Evolutionary conservation across 2,888 invertebrate genomes (phyloP).

Genomic region (Lordiphosa fenestrarum): DNA sequence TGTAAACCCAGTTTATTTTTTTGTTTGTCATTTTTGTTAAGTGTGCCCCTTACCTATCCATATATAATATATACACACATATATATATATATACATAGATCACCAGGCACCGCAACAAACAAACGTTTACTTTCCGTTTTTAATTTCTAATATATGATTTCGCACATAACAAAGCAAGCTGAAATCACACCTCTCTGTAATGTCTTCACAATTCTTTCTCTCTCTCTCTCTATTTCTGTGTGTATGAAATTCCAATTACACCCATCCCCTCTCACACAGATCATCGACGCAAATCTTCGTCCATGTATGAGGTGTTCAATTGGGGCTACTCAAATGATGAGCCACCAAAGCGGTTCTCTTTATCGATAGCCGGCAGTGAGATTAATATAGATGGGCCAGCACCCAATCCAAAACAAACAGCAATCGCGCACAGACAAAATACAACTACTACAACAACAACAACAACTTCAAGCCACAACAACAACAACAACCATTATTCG

Average conservation of each 20-base stretch:
- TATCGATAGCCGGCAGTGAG: constrained; percentile 79
- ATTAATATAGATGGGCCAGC: constrained; percentile 80
- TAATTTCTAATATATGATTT: constrained; percentile 3
- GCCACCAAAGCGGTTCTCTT: constrained; percentile 80
- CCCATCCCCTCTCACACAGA: constrained; percentile 54
- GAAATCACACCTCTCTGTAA: constrained; percentile 4
- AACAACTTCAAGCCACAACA: constrained; percentile 50
- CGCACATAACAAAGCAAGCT: constrained; percentile 6
- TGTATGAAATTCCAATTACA: constrained; percentile 3
- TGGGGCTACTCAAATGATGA: constrained; percentile 82
- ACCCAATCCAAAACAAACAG: constrained; percentile 55
- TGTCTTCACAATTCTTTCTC: constrained; percentile 7
- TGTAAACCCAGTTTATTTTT: constrained; percentile 37
- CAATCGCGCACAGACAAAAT: constrained; percentile 76
- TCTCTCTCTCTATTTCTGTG: constrained; percentile 16
- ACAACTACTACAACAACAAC: constrained; percentile 53
- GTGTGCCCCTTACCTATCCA: constrained; percentile 25
- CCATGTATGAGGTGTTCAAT: constrained; percentile 88
- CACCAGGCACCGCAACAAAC: constrained; percentile 3
- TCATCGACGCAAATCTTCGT: constrained; percentile 84
- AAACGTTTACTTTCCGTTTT: constrained; percentile 1
- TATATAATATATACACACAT: neutral
- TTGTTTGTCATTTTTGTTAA: constrained; percentile 24
- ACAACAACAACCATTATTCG: constrained; percentile 55
- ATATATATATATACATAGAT: constrained; percentile 2